phyloP scores from a whole-genome alignment of 2,797 vertebrate species.

The Platyrinchus mystaceus region DNA sequence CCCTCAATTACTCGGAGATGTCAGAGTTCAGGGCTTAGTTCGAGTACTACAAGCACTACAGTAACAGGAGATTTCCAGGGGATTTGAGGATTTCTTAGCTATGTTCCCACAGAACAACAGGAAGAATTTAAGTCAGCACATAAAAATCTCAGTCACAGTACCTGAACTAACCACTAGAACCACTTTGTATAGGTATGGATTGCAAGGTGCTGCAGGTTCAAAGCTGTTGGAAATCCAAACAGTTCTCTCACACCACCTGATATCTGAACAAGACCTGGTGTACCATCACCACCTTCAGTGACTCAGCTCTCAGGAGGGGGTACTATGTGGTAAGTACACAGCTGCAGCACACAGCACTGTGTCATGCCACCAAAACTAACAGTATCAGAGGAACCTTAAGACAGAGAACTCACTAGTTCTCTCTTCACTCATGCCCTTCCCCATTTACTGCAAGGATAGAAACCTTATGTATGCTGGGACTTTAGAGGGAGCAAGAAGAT shows the following conservation, averaged over 20 bases:
- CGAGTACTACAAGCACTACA: not conserved
- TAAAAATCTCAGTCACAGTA: not conserved
- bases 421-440: not conserved
- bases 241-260: not conserved
- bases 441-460: not conserved
- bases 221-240: not conserved
- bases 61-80: not conserved
- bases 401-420: not conserved
- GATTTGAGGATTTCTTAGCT: not conserved
- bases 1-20: not conserved
- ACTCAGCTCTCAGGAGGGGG: not conserved
- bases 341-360: not conserved
- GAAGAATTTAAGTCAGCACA: not conserved
- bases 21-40: not conserved
- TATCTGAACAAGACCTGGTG: not conserved
- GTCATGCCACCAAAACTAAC: too few relatives aligned
- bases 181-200: not conserved
- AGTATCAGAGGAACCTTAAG: not conserved
- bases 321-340: fast-evolving
- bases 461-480: not conserved
- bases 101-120: not conserved
- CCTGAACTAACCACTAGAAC: not conserved
- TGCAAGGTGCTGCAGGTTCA: not conserved
- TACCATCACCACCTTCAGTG: not conserved
- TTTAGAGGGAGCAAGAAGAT: not conserved